Percentiles rank a stretch among this genome's conserved stretches.
These are phyloP conservation scores for Scaptodrosophila lebanonensis DNA, from an alignment of 1,140 invertebrate species.

Conservation along the genomic window DNA sequence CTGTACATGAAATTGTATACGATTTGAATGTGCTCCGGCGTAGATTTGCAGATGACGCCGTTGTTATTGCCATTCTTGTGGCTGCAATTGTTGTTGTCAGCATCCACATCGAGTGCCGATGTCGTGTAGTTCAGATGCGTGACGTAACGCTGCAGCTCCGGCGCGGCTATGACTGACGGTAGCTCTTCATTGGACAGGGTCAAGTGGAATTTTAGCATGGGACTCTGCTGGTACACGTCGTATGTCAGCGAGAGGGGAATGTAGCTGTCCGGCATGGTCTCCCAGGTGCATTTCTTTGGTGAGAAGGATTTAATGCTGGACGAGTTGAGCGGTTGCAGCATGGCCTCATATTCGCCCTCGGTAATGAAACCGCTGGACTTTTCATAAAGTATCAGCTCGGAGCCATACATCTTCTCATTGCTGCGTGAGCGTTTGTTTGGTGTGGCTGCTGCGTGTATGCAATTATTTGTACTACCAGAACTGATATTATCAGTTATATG, in stretches of 20 bases:
- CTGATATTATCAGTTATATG: background rate
- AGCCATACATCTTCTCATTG: slow-evolving; percentile 84
- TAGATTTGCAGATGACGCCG: slow-evolving; percentile 37
- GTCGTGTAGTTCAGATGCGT: slow-evolving; percentile 33
- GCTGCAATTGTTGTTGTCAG: slow-evolving; percentile 77
- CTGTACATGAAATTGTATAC: slow-evolving; percentile 98
- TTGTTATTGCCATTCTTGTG: slow-evolving; percentile 70
- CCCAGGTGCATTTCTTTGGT: slow-evolving; percentile 87
- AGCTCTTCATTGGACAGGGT: slow-evolving; percentile 88
- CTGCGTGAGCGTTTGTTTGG: slow-evolving; percentile 55
- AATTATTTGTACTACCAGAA: background rate
- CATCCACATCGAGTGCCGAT: slow-evolving; percentile 19
- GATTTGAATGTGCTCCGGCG: slow-evolving; percentile 82
- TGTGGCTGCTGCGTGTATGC: slow-evolving; percentile 33
- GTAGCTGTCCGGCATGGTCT: slow-evolving; percentile 86
- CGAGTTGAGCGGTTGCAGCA: slow-evolving; percentile 85
- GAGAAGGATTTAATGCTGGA: slow-evolving; percentile 79
- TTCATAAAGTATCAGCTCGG: slow-evolving; percentile 93
- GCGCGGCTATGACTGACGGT: slow-evolving; percentile 81
- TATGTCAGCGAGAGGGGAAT: slow-evolving; percentile 78
- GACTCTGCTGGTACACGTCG: slow-evolving; percentile 85
- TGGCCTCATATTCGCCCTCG: slow-evolving; percentile 93
- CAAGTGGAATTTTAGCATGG: slow-evolving; percentile 89
- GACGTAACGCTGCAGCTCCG: slow-evolving; percentile 61
- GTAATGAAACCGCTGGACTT: slow-evolving; percentile 91